Evolutionary conservation across 2,797 vertebrate species (phyloP).

Genomic region (Alfaro cultratus): DNA sequence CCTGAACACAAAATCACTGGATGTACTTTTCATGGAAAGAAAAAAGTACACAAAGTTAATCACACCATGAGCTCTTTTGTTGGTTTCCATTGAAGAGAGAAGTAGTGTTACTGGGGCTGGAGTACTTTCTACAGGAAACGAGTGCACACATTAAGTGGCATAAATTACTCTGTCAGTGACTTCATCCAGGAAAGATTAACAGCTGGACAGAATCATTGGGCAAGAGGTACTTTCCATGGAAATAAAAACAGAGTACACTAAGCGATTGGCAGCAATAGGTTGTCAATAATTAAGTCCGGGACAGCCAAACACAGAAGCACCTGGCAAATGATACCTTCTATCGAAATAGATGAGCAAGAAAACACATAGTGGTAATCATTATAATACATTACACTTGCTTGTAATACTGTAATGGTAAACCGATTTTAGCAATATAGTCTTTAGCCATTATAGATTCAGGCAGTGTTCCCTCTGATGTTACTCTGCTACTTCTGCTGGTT

Average conservation of each 20-base stretch:
- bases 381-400: not conserved
- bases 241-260: not conserved
- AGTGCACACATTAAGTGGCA: not conserved
- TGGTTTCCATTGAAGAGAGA: not conserved
- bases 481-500: conserved; percentile 10
- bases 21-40: not conserved
- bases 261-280: not conserved
- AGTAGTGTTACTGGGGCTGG: not conserved
- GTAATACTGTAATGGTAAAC: conserved; percentile 19
- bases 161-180: not conserved
- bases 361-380: not conserved
- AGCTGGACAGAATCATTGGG: not conserved
- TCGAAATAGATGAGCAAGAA: not conserved
- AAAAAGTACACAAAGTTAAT: not conserved
- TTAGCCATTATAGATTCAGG: conserved; percentile 31
- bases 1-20: not conserved
- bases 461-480: conserved; percentile 23
- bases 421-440: conserved; percentile 8
- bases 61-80: not conserved
- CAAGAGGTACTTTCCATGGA: not conserved
- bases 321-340: not conserved
- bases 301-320: not conserved
- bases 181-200: not conserved
- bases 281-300: not conserved
- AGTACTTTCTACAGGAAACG: not conserved